These are phyloP conservation scores for Steinernema carpocapsae DNA, from an alignment of 2,888 invertebrate genomes.

Conservation along the genomic window DNA sequence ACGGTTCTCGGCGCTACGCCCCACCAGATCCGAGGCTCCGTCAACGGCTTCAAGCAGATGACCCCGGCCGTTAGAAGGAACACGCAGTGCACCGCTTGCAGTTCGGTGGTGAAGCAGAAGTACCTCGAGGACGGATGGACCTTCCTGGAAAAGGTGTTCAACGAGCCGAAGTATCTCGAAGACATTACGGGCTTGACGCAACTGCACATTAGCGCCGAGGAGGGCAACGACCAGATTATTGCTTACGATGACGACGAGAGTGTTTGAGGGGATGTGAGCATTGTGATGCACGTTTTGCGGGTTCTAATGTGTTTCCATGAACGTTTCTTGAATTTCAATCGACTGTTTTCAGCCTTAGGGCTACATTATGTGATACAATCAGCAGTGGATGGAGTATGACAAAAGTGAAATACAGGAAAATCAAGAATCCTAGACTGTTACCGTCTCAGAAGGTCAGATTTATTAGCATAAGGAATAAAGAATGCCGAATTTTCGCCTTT, in stretches of 20 bases:
- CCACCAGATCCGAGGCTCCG: slow-evolving; percentile 84
- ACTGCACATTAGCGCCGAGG: slow-evolving; percentile 69
- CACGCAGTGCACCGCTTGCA: slow-evolving; percentile 90
- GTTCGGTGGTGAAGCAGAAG: slow-evolving; percentile 71
- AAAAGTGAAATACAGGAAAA: too few relatives aligned
- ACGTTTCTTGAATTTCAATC: not conserved
- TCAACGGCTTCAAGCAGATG: slow-evolving; percentile 80
- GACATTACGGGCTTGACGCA: slow-evolving; percentile 80
- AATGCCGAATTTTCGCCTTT: too few relatives aligned
- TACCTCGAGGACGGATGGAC: slow-evolving; percentile 51
- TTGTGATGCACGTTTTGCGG: too few relatives aligned
- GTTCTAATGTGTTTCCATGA: not conserved
- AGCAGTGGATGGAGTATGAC: too few relatives aligned
- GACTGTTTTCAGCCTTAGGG: too few relatives aligned
- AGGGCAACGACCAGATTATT: slow-evolving; percentile 43
- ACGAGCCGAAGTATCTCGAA: slow-evolving; percentile 79
- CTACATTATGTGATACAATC: too few relatives aligned
- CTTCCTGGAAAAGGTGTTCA: slow-evolving; percentile 68
- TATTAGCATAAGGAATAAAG: too few relatives aligned
- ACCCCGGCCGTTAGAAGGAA: slow-evolving; percentile 85
- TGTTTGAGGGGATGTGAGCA: not conserved
- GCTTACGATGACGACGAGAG: slow-evolving; percentile 45
- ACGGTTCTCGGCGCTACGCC: slow-evolving; percentile 64
- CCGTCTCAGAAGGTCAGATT: too few relatives aligned
- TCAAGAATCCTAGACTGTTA: too few relatives aligned